phyloP scores from a whole-genome alignment of 2,797 vertebrate species.

The Sardinella longiceps region DNA sequence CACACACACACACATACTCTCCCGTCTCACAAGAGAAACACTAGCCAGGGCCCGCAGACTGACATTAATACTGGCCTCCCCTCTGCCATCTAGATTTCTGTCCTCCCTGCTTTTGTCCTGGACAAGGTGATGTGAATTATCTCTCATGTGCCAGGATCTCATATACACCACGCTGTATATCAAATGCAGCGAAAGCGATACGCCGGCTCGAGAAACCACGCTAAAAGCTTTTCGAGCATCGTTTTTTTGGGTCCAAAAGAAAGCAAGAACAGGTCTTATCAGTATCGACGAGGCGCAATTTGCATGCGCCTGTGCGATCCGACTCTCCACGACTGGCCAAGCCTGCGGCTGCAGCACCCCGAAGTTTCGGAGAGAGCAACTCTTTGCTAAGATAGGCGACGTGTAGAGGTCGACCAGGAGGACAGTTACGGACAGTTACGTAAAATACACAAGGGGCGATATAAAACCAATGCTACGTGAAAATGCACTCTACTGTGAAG shows the following conservation, averaged over 20 bases:
- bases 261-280: background rate
- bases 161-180: background rate
- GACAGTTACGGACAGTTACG: background rate
- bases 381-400: background rate
- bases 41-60: background rate
- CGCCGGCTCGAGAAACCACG: background rate
- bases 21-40: background rate
- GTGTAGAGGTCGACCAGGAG: background rate
- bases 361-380: background rate
- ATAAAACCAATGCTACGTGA: background rate
- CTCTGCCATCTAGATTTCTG: background rate
- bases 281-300: background rate
- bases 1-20: too few species aligned
- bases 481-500: conserved; percentile 9
- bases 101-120: background rate
- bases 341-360: background rate
- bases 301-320: conserved; percentile 2
- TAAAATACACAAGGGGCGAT: background rate
- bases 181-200: background rate
- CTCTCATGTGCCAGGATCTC: background rate
- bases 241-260: background rate
- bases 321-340: background rate
- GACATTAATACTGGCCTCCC: background rate
- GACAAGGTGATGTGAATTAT: conserved; percentile 22
- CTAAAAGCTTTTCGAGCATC: conserved; percentile 23